Base-by-base conservation (phyloP, 2,113 vertebrate genomes). In the Delphinus delphis region DNA sequence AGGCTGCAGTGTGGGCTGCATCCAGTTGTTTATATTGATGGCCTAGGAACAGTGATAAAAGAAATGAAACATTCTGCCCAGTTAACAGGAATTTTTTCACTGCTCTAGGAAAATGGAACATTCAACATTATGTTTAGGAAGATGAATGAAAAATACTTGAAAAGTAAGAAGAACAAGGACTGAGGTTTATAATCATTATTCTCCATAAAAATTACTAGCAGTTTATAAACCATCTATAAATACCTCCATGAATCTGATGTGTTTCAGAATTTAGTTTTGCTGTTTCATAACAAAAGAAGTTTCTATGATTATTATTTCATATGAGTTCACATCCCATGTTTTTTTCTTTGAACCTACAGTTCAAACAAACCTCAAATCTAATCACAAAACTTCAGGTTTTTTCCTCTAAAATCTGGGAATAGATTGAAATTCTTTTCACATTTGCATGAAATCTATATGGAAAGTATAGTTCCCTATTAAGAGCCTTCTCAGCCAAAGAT, bases 341-440 rank as follows among this genome's bases (percentile, higher is more conserved):
- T 94, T 20, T 96, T 55, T 83, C 60, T 88, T 82, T 77, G 21
- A 73, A 89, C 2, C 11, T 62, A 77, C 28, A 97, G 67, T 83
- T 84, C 26, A 93, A 82, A 83, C 26, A 96, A 92, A 95, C 58
- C 36, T 97, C 44, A 50, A 88, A 58, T 60, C n/a, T 87, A 63
- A 74, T 63, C 70, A 93, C 63, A 81, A 90, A 12, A 14, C 10
- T 68, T 84, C 67, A 82, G 13, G 58, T 5, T 58, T 84, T 90
- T 80, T 53, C 14, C 41, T 55, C 62, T 33, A 96, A 96, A 81
- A 88, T 89, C 47, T 77, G 65, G 92, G 31, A 83, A 76, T 73
- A 85, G 28, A 58, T 31, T 88, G 17, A 71, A 93, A 63, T 68
- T 87, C 5, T 90, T 63, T 79, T 71, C 81, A 87, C 28, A 83